Conservation (phyloP, 2,113 vertebrate species). For the Tragelaphus strepsiceros region DNA sequence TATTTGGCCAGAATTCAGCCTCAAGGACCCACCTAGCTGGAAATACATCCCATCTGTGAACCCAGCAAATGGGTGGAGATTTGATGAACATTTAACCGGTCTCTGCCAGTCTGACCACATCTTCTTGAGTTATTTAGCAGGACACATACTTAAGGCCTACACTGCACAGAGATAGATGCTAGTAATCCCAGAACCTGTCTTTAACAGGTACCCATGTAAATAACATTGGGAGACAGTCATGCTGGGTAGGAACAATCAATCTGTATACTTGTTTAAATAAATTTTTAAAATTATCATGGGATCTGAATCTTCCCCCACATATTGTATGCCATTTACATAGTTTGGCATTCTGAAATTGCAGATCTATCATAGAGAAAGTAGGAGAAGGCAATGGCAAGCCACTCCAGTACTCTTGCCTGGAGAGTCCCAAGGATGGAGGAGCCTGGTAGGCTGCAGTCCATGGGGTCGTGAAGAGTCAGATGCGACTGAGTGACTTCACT, state of each 20-base stretch:
- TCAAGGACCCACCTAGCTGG: background rate
- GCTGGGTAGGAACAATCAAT: background rate
- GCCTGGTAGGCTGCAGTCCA: too few relatives aligned
- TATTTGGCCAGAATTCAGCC: background rate
- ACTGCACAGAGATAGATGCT: background rate
- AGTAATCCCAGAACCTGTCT: background rate
- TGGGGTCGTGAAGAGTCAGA: too few relatives aligned
- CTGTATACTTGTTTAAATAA: background rate
- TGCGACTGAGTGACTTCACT: too few relatives aligned
- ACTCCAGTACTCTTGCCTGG: too few relatives aligned
- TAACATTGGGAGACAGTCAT: background rate
- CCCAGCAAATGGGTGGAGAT: background rate
- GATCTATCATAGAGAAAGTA: background rate
- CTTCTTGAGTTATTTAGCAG: background rate
- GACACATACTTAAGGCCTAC: background rate
- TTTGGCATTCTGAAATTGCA: slow-evolving; percentile 30
- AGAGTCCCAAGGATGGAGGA: too few relatives aligned
- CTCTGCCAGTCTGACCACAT: background rate
- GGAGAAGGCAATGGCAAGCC: too few relatives aligned
- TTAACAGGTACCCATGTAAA: background rate
- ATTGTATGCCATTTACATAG: background rate
- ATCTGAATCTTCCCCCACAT: background rate
- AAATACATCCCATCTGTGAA: background rate
- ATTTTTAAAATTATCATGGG: background rate
- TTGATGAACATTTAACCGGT: background rate